Evolutionary conservation across 2,113 vertebrate species (phyloP), one percentile per base, ranked within the genome.

Genomic region (Suricata suricatta): DNA sequence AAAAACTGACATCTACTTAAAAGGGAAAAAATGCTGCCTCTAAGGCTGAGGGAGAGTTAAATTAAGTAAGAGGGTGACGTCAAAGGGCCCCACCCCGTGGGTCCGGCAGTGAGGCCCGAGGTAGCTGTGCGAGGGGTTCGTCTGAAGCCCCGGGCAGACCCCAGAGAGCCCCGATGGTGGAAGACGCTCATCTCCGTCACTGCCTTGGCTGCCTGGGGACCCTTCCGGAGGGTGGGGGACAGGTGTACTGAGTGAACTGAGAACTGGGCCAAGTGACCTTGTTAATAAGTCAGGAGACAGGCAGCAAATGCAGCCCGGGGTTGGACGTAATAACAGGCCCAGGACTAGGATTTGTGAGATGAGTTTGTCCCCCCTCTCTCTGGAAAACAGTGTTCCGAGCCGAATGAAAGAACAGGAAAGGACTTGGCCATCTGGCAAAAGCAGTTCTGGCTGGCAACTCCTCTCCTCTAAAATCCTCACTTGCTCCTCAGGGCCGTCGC

Each of bases 1-100:
- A 5, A 82, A 80, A 94, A 44, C 15, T 21, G 8, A 79, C 23
- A 10, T 76, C 82, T 94, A 44, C 13, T 79, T 71, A 41, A 52
- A 87, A 74, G 57, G 13, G 1, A 29, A 31, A 41, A 86, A 17
- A 31, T 38, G 9, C 77, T 57, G 52, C 13, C 52, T 71, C 35
- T 54, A 57, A 77, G 44, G 33, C 50, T 31, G 13, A 21, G 19
- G 6, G 31, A 85, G 71, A 90, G 54, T 41, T 33, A 80, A 57
- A 64, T 41, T 33, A 80, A 57, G 2, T 82, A 54, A 80, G 47
- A 52, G 2, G 54, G 13, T 41, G 68, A 63, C 29, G 8, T 29
- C 11, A 16, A 68, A 80, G 23, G 85, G 15, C 50, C 17, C 6
- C 0, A 4, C 25, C 6, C 2, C 0, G 3, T 21, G 7, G 27